These are phyloP conservation scores for Crenuchus spilurus DNA, from an alignment of 2,797 vertebrate species.

Conservation along the genomic window DNA sequence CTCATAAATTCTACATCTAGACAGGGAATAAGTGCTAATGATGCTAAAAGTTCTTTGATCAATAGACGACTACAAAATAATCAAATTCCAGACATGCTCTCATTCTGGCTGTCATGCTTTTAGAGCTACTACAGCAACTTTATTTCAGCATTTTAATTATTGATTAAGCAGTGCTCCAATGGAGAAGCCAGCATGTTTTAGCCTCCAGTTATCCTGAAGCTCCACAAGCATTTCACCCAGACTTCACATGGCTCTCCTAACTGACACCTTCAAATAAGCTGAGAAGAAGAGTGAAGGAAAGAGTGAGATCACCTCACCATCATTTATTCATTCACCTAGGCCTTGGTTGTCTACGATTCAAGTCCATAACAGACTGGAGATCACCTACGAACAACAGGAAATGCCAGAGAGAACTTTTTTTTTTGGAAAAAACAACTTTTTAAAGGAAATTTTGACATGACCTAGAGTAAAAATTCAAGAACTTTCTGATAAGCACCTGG, in stretches of 20 bases:
- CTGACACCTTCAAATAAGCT: neutral
- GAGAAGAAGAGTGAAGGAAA: neutral
- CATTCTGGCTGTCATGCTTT: neutral
- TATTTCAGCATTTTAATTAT: neutral
- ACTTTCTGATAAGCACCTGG: neutral
- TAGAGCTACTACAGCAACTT: neutral
- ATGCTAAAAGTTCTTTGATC: neutral
- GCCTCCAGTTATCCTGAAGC: neutral
- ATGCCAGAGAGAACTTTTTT: neutral
- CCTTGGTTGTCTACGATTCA: neutral
- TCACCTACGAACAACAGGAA: neutral
- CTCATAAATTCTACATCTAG: neutral
- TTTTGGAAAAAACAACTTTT: neutral
- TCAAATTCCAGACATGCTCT: too few species aligned
- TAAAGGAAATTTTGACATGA: neutral
- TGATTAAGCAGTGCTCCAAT: neutral
- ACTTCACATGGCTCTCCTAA: neutral
- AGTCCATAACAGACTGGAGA: neutral
- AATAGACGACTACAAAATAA: neutral
- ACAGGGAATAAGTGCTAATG: neutral
- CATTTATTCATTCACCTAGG: conserved; percentile 21
- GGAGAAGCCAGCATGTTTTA: neutral
- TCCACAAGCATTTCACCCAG: neutral
- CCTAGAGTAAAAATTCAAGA: neutral
- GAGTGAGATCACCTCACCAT: neutral